Percentiles rank a stretch among this genome's conserved stretches.
Conservation (phyloP, 2,888 invertebrate genomes). For the Dryomyza anilis region DNA sequence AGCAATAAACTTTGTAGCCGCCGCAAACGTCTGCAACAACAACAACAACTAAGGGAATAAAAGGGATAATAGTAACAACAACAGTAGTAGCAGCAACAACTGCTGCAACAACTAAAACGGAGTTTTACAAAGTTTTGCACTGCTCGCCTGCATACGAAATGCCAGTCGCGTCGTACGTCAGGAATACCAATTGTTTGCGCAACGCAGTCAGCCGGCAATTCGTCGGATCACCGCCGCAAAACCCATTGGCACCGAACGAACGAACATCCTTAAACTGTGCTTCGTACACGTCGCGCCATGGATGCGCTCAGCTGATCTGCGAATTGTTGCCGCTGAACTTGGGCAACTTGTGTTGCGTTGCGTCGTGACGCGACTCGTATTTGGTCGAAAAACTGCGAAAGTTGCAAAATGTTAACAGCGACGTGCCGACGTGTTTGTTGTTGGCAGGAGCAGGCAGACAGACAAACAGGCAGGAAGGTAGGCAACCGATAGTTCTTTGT, state of each 20-base stretch:
- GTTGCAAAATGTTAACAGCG: no score
- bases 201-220: slow-evolving; percentile 18
- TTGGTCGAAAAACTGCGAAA: no score
- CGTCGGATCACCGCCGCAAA: not conserved
- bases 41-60: slow-evolving; percentile 1
- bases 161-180: slow-evolving; percentile 12
- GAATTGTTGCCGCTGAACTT: not conserved
- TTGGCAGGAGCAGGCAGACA: no score
- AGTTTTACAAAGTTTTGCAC: slow-evolving; percentile 25
- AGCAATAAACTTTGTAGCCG: slow-evolving; percentile 4
- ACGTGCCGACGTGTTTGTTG: no score
- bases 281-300: no score
- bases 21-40: not conserved
- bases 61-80: not conserved
- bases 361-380: no score
- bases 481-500: no score
- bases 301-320: not conserved
- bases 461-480: no score
- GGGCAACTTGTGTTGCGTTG: not conserved
- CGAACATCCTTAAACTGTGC: no score
- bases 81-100: not conserved
- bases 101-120: slow-evolving; percentile 13
- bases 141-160: slow-evolving; percentile 22
- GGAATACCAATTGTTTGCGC: slow-evolving; percentile 16
- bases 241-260: not conserved